Percentiles rank a stretch among this genome's conserved stretches.
phyloP scores from a whole-genome alignment of 2,113 vertebrate species.

The Ciconia stormi region DNA sequence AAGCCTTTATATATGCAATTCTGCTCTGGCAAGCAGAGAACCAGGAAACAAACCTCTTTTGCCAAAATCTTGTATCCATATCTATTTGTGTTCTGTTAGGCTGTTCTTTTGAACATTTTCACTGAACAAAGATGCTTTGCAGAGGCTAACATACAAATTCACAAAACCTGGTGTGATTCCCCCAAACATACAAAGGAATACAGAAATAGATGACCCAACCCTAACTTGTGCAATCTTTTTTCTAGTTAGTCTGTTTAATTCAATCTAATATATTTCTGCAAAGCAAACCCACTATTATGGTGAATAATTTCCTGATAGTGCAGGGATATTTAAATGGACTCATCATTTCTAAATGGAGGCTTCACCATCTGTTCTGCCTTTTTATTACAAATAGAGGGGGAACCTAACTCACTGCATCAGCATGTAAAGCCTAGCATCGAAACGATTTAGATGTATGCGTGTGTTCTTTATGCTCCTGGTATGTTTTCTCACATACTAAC shows the following conservation, averaged over 20 bases:
- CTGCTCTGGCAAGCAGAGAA: not conserved
- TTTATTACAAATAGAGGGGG: slow-evolving; percentile 29
- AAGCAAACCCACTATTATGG: not conserved
- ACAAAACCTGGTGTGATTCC: not conserved
- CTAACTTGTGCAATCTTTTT: not conserved
- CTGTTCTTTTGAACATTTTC: not conserved
- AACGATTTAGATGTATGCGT: not conserved
- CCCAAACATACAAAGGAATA: not conserved
- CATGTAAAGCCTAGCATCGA: not conserved
- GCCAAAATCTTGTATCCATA: not conserved
- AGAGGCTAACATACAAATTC: not conserved
- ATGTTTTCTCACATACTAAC: slow-evolving; percentile 53
- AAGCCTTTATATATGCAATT: not conserved
- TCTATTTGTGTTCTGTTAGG: not conserved
- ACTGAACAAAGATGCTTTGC: not conserved
- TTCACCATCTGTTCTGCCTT: slow-evolving; percentile 55
- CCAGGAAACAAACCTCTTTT: not conserved
- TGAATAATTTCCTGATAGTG: slow-evolving; percentile 31
- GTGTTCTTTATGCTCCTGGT: slow-evolving; percentile 33
- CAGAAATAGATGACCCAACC: not conserved
- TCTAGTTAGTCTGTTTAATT: not conserved
- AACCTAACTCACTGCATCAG: slow-evolving; percentile 14
- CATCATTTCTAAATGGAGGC: slow-evolving; percentile 32
- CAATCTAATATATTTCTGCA: not conserved
- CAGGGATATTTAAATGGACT: slow-evolving; percentile 32